Percentiles rank a stretch among this genome's conserved stretches.
phyloP scores from a whole-genome alignment of 2,888 invertebrate genomes.

The Macrophya alboannulata region DNA sequence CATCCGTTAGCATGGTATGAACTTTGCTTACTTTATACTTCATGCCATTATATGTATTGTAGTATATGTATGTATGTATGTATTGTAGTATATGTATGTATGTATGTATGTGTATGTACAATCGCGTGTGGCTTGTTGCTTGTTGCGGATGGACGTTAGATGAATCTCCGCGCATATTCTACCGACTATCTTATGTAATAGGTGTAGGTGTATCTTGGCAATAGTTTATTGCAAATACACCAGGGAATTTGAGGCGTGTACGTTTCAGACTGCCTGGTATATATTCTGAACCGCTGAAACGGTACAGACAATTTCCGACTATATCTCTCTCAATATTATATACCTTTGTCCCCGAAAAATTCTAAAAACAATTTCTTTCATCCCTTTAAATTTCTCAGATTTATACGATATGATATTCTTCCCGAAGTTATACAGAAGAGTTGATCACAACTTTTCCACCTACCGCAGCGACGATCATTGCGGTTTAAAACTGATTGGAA shows the following conservation, averaged over 20 bases:
- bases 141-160: conserved; percentile 6
- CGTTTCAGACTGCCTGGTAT: neutral
- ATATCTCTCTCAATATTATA: neutral
- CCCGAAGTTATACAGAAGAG: neutral
- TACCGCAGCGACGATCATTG: neutral
- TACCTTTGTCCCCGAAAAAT: neutral
- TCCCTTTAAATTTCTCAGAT: neutral
- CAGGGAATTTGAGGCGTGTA: conserved; percentile 29
- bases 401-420: neutral
- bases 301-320: neutral
- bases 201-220: conserved; percentile 37
- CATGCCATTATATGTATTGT: neutral
- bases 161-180: conserved; percentile 45
- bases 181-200: conserved; percentile 25
- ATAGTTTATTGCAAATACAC: conserved; percentile 27
- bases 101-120: neutral
- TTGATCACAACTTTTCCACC: neutral
- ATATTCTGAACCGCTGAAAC: neutral
- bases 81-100: neutral
- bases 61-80: neutral
- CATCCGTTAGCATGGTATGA: conserved; percentile 14
- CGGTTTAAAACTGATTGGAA: neutral
- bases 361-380: neutral
- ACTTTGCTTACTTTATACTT: conserved; percentile 20
- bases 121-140: conserved; percentile 24